Evolutionary conservation across 2,113 vertebrate species (phyloP).

Genomic region (Triplophysa dalaica): DNA sequence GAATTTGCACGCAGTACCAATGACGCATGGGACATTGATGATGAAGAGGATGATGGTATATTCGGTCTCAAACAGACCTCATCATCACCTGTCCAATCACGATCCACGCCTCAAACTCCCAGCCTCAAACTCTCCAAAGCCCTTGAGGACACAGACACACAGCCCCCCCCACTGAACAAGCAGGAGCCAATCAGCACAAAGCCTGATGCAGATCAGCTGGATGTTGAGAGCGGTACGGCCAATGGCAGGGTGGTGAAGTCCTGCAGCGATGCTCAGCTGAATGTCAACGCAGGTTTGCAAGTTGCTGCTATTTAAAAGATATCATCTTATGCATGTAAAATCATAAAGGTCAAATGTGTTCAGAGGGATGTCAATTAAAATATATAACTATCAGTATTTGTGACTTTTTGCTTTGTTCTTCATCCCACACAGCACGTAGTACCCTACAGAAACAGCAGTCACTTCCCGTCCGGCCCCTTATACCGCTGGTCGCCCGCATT

Average conservation of each 20-base stretch:
- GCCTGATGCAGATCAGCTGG: constrained; percentile 68
- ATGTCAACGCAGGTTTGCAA: constrained; percentile 80
- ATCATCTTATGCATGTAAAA: too few relatives aligned
- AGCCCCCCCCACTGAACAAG: constrained; percentile 67
- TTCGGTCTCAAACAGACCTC: constrained; percentile 42
- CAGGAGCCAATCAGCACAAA: constrained; percentile 70
- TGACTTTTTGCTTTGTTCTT: not conserved
- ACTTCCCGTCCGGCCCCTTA: constrained; percentile 88
- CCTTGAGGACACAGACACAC: constrained; percentile 72
- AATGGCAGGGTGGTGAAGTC: constrained; percentile 85
- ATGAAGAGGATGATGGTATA: constrained; percentile 83
- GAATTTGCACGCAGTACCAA: constrained; percentile 94
- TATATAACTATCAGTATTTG: not conserved
- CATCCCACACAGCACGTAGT: constrained; percentile 67
- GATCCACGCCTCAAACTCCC: constrained; percentile 69
- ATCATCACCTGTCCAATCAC: constrained; percentile 62
- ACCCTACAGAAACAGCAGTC: constrained; percentile 91
- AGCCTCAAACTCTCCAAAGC: constrained; percentile 67
- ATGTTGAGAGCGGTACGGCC: constrained; percentile 60
- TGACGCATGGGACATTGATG: constrained; percentile 93
- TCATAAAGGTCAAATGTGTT: not conserved
- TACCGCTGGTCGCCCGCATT: constrained; percentile 94
- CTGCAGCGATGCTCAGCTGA: constrained; percentile 84
- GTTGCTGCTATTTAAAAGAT: not conserved
- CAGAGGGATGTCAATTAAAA: not conserved